Evolutionary conservation across 2,113 vertebrate species (phyloP), one percentile per base, ranked within the genome.

Genomic region (Madoqua kirkii): DNA sequence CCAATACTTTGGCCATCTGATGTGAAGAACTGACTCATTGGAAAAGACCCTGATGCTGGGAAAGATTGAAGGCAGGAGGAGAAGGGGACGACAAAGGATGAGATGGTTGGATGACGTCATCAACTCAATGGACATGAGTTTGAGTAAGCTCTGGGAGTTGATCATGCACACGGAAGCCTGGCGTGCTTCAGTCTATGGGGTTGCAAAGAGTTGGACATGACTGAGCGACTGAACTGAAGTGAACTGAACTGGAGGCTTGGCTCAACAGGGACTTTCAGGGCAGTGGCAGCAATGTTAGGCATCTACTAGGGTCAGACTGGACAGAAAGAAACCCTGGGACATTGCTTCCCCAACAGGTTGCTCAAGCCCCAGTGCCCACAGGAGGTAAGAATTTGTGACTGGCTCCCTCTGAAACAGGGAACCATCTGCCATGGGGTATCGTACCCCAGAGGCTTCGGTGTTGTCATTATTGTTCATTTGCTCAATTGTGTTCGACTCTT

Each of bases 371-470:
- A 5, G 17, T 17, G 11, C 29, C 21, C 43, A n/a, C 55, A 90
- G 17, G 83, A 86, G 43, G 33, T 48, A 14, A 78, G 36, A 67
- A 55, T 71, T 52, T 83, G 52, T 86, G 14, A 52, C 17, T 33
- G 50, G 16, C 27, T 17, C 21, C 25, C 43, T 36, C 79, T 0
- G 8, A 85, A 64, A 40, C 25, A 67, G 50, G 74, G 15, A 60
- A 27, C 31, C 29, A 4, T 7, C 3, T 12, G 40, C 36, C 45
- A 9, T 5, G 40, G 3, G 29, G 45, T 59, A 25, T 50, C 6
- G 3, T 1, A 13, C 33, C 4, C 1, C 2, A 64, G 54, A 29
- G 15, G 31, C 13, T n/a, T 64, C 33, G 0, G 62, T 67, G 62
- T n/a, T 67, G 62, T n/a, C 33, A n/a, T n/a, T 16, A 9, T n/a